A percentile compares a stretch with the other conserved stretches of the same genome.
Evolutionary conservation across 2,113 vertebrate genomes (phyloP).

Genomic region (Electrona antarctica): DNA sequence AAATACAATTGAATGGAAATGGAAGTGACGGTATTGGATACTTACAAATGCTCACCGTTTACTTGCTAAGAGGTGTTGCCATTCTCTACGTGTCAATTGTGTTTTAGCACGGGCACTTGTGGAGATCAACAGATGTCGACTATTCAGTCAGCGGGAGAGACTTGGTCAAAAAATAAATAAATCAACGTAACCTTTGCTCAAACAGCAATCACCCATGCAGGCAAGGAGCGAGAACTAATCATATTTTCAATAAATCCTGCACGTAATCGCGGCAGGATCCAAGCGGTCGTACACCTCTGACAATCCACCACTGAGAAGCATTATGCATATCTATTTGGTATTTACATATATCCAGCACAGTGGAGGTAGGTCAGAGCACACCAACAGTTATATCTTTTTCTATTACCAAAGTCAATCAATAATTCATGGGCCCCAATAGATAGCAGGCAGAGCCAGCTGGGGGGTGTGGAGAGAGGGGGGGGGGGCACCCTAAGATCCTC

Average conservation of each 20-base stretch:
- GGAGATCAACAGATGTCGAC: not conserved
- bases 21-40: constrained; percentile 34
- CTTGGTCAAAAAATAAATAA: not conserved
- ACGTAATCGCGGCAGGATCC: constrained; percentile 17
- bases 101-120: not conserved
- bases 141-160: not conserved
- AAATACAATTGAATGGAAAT: constrained; percentile 49
- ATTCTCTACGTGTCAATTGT: constrained; percentile 15
- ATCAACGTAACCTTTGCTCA: constrained; percentile 5
- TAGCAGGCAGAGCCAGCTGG: constrained; percentile 65
- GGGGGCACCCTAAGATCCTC: constrained; percentile 67
- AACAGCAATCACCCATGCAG: constrained; percentile 16
- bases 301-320: constrained; percentile 30
- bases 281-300: not conserved
- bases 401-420: constrained; percentile 81
- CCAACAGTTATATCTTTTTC: constrained; percentile 75
- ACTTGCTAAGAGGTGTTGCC: constrained; percentile 18
- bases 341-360: constrained; percentile 60
- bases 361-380: constrained; percentile 70
- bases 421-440: constrained; percentile 81
- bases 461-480: constrained; percentile 13
- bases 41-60: not conserved
- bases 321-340: constrained; percentile 63
- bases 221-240: constrained; percentile 14
- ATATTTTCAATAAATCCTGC: constrained; percentile 38